These are phyloP conservation scores for Conomelus anceps DNA, from an alignment of 2,888 invertebrate genomes.

Conservation along the genomic window DNA sequence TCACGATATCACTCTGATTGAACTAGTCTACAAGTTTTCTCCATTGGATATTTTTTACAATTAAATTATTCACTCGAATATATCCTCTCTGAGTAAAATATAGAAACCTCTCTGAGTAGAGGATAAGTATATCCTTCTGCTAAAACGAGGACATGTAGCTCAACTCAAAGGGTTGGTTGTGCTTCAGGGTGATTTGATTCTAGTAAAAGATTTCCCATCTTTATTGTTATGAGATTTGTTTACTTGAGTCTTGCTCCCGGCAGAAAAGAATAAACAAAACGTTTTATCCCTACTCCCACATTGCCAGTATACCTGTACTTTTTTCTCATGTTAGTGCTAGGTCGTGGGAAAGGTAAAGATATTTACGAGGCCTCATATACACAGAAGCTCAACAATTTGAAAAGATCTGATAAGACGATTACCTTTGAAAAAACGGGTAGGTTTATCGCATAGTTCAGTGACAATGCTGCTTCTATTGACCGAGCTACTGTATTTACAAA, in stretches of 20 bases:
- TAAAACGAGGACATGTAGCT: neutral
- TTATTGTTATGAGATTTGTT: neutral
- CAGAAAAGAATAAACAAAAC: neutral
- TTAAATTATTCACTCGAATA: too few species aligned
- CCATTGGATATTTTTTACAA: too few species aligned
- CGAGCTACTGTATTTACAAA: neutral
- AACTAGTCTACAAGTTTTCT: too few species aligned
- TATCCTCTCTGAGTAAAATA: too few species aligned
- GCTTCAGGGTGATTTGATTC: neutral
- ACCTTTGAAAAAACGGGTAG: neutral
- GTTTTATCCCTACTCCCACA: neutral
- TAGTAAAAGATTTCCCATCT: neutral
- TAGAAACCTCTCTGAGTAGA: too few species aligned
- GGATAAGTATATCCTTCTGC: neutral
- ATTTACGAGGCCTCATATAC: too few species aligned
- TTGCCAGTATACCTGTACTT: neutral
- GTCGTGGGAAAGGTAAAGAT: neutral
- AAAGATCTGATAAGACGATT: neutral
- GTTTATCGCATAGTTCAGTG: neutral
- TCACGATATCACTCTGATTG: too few species aligned
- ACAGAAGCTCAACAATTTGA: neutral
- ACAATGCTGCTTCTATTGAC: neutral
- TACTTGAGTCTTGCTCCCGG: neutral
- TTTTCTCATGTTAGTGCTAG: neutral
- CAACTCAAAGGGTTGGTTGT: neutral